Evolutionary conservation across 2,113 vertebrate genomes (phyloP), one percentile per base, ranked within the genome.

Genomic region (Xerus inauris): DNA sequence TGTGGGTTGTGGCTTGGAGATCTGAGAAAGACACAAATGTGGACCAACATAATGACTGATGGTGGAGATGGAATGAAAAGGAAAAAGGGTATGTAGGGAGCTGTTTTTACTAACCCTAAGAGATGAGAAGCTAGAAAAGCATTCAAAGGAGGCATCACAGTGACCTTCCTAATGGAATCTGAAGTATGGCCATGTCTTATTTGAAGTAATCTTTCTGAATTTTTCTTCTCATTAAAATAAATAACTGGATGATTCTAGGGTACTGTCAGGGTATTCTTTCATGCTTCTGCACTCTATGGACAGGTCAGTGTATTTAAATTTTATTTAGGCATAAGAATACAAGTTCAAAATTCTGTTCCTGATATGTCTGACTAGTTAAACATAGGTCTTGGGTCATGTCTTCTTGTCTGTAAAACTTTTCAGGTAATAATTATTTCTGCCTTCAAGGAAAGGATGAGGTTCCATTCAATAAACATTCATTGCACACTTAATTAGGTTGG

Each of bases 401-500:
- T 72, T 94, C 49, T 81, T 75, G 62, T 20, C 87, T 93, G 11
- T 40, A 40, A 28, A 89, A 62, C 54, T 86, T 82, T 65, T 85
- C n/a, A n/a, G 30, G 72, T 65, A 67, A 67, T 82, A 88, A 88
- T 86, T 65, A 73, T 26, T 86, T 73, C 47, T 83, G 80, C 45
- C 93, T 19, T 38, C 69, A 87, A 92, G 83, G 32, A 90, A 82
- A 94, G 35, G 49, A 65, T 67, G 42, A 88, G 26, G 67, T 73
- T 83, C 49, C 77, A 69, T 79, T 92, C 42, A 85, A 91, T 92
- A 96, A 96, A 94, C 87, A 87, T 84, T 49, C 92, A 82, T 42
- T 92, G 54, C 80, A 92, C 30, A 67, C 42, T 83, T 94, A 87
- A 71, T 89, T 83, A 79, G 86, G 51, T 79, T 51, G 87, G 89